Base-by-base conservation (phyloP, 1,140 invertebrate species). In the Drosophila setifemur region DNA sequence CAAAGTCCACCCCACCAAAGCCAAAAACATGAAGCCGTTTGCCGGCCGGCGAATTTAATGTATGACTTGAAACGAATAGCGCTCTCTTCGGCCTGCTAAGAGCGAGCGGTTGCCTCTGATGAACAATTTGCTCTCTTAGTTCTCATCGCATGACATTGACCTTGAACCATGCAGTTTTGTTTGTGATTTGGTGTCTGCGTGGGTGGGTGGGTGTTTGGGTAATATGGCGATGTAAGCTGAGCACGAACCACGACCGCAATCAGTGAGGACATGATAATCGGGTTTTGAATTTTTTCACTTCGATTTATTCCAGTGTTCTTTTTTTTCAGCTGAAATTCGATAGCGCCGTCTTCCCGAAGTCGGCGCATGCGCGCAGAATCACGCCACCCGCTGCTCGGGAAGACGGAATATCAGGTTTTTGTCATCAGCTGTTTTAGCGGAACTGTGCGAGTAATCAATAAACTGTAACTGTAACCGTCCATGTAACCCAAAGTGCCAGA, bases 21-120 rank as follows among this genome's bases (percentile, higher is more conserved):
- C 26, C 64, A 50, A 44, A 26, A 53, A 44, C 39, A 29, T 29
- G 23, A 29, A 12, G 28, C n/a, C 33, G 37, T 25, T 71, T 53
- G 73, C 77, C 76, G 77, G 71, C 77, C 63, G 61, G 63, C 60
- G 50, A 48, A 45, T 68, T 81, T 67, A 75, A 29, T 9, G 53
- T 14, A 16, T 29, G 5, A 16, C 18, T 33, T 49, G 21, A 7
- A 35, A 1, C 1, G 4, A 26, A 2, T 18, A 9, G n/a, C 23
- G 23, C 21, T 21, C 42, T 47, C 18, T 47, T 29, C 0, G 7
- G 2, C 23, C 1, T 14, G 31, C 33, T 18, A 61, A 63, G 54
- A 60, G 54, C 21, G 26, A 26, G 11, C 0, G 2, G 18, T 9
- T 37, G 12, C 31, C 45, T 42, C 47, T 28, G n/a, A 7, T 3